A percentile compares a stretch with the other conserved stretches of the same genome.
These are phyloP conservation scores for Sebastes hubbsi DNA, from an alignment of 2,797 vertebrate genomes.

Conservation along the genomic window DNA sequence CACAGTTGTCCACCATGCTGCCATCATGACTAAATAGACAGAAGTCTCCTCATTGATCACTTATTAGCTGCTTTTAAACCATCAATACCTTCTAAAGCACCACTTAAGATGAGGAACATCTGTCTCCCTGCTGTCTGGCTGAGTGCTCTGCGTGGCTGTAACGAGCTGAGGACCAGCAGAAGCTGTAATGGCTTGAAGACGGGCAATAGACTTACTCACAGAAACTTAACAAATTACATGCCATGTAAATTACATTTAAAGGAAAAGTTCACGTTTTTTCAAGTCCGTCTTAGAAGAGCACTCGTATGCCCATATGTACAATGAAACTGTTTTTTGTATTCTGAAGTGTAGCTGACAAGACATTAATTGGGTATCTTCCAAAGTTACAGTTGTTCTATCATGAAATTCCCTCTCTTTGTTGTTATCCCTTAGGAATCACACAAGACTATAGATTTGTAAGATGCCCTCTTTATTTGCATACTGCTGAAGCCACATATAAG, in stretches of 20 bases:
- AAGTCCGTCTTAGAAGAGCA: neutral
- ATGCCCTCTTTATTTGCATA: neutral
- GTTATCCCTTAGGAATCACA: neutral
- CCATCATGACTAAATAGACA: slow-evolving; percentile 60
- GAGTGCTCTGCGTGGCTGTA: slow-evolving; percentile 41
- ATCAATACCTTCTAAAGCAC: slow-evolving; percentile 83
- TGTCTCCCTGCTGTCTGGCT: slow-evolving; percentile 70
- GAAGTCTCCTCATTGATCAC: slow-evolving; percentile 77
- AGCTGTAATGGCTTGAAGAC: slow-evolving; percentile 34
- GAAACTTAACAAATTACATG: slow-evolving; percentile 17
- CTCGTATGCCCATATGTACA: neutral
- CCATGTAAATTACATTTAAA: neutral
- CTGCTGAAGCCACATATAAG: neutral
- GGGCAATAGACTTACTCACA: neutral
- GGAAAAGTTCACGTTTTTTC: neutral
- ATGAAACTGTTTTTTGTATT: neutral
- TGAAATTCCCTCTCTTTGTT: neutral
- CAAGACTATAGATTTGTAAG: neutral
- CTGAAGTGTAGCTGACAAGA: neutral
- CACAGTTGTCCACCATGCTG: slow-evolving; percentile 34
- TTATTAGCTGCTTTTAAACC: slow-evolving; percentile 79
- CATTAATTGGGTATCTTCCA: neutral
- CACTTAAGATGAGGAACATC: slow-evolving; percentile 80
- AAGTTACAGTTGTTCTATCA: neutral
- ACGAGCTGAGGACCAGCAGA: slow-evolving; percentile 36